These are phyloP conservation scores for Tautogolabrus adspersus DNA, from an alignment of 2,113 vertebrate species.

Conservation along the genomic window DNA sequence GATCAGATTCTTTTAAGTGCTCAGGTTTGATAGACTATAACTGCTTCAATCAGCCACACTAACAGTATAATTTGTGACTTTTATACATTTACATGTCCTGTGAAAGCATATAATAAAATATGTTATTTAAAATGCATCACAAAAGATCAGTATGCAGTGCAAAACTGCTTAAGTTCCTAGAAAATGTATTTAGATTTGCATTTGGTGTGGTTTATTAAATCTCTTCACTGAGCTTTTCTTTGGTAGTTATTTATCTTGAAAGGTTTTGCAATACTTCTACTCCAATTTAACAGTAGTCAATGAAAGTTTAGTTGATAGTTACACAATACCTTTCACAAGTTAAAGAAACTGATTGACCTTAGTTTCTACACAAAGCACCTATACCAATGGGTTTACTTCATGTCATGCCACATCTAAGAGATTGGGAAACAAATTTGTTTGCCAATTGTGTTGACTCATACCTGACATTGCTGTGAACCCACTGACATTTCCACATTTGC, in stretches of 20 bases:
- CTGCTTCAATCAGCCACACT: background rate
- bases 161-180: background rate
- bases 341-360: background rate
- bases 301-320: background rate
- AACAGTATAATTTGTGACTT: background rate
- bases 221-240: background rate
- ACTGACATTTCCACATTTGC: conserved; percentile 19
- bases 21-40: conserved; percentile 5
- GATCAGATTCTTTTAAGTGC: conserved; percentile 67
- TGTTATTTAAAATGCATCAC: background rate
- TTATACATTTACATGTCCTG: background rate
- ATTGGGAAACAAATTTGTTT: conserved; percentile 51
- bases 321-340: background rate
- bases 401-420: background rate
- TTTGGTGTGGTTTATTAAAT: conserved; percentile 53
- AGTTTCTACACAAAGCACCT: background rate
- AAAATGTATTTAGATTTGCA: conserved; percentile 23
- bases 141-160: background rate
- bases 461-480: conserved; percentile 34
- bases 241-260: background rate
- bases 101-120: background rate
- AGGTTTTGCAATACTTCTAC: background rate
- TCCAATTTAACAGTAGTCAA: background rate
- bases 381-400: background rate
- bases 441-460: conserved; percentile 25